phyloP scores from a whole-genome alignment of 2,113 vertebrate genomes.

The Mobula hypostoma region DNA sequence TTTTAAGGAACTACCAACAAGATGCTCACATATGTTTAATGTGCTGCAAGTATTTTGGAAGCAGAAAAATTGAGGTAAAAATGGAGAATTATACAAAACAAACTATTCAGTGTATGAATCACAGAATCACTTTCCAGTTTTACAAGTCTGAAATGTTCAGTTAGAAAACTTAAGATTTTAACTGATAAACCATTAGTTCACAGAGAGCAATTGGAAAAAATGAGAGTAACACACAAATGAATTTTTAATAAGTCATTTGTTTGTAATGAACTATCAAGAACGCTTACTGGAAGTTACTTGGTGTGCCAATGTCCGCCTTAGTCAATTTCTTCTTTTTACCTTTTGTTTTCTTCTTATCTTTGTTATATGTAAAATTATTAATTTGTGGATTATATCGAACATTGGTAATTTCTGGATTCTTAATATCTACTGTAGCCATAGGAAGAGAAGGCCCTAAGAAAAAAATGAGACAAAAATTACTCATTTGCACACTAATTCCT shows the following conservation, averaged over 20 bases:
- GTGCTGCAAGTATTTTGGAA: background rate
- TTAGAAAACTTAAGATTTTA: background rate
- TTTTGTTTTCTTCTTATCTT: conserved; percentile 90
- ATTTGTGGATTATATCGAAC: conserved; percentile 78
- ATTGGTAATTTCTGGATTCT: conserved; percentile 96
- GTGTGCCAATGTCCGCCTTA: conserved; percentile 95
- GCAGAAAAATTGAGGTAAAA: background rate
- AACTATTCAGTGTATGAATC: background rate
- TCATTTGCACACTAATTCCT: background rate
- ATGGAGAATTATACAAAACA: background rate
- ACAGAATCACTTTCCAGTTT: background rate
- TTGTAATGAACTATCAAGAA: background rate
- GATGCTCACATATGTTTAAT: background rate
- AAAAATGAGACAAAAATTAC: conserved; percentile 14
- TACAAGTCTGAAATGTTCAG: background rate
- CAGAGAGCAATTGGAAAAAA: background rate
- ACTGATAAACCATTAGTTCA: background rate
- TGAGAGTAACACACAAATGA: background rate
- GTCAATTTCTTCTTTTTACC: conserved; percentile 91
- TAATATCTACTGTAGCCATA: conserved; percentile 97
- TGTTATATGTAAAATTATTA: conserved; percentile 86
- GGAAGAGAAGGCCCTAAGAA: conserved; percentile 77
- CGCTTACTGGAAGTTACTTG: conserved; percentile 96
- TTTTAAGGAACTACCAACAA: background rate
- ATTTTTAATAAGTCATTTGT: background rate